Evolutionary conservation across 2,888 invertebrate species (phyloP).

Genomic region (Heliconius sara): DNA sequence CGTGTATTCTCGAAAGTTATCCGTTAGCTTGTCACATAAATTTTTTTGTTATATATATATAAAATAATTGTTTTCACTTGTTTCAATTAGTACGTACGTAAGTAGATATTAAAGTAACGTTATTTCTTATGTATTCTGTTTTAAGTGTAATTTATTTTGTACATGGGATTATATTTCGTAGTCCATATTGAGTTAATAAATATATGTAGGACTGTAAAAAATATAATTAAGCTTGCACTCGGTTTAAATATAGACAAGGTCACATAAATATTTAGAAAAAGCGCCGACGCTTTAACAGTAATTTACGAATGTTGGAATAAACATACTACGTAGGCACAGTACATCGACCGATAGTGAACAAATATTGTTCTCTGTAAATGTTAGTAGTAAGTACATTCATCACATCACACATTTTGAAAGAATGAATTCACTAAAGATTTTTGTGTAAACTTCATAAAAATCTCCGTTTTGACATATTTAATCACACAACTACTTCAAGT

Average conservation of each 20-base stretch:
- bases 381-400: conserved; percentile 5
- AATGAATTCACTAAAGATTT: conserved; percentile 2
- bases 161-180: neutral
- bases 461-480: neutral
- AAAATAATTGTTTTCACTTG: neutral
- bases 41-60: too few relatives aligned
- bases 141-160: neutral
- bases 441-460: neutral
- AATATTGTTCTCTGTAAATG: conserved; percentile 1
- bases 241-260: conserved; percentile 53
- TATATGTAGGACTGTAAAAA: conserved; percentile 29
- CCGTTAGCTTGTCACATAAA: too few relatives aligned
- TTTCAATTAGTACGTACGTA: neutral
- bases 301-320: conserved; percentile 49
- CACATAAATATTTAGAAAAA: conserved; percentile 63
- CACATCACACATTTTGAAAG: conserved; percentile 10
- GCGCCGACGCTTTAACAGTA: conserved; percentile 46
- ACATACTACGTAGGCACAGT: conserved; percentile 33
- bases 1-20: too few relatives aligned
- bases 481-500: neutral
- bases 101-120: neutral
- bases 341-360: conserved; percentile 32
- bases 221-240: conserved; percentile 58
- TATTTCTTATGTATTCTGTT: conserved; percentile 8
- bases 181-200: conserved; percentile 17